Evolutionary conservation across 2,888 invertebrate species (phyloP), one percentile per base, ranked within the genome.

Genomic region (Cryptus viduatorius): DNA sequence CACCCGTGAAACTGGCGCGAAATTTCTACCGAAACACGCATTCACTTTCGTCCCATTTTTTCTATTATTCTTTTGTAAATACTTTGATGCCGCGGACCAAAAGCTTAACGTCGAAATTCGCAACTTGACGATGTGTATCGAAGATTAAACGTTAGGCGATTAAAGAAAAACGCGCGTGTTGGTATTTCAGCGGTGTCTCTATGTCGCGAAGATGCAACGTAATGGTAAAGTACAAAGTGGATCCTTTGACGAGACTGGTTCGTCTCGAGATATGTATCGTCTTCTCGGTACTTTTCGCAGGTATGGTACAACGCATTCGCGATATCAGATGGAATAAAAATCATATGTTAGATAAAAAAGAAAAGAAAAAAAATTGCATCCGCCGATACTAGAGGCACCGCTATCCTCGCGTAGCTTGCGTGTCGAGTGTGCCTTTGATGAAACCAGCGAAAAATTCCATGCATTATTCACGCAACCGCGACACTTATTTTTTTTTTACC

Each of bases 331-430:
- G 44, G 50, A n/a, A 37, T 61, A 61, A 75, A 75, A 68, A 75
- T 69, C 77, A n/a, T 42, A 72, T 82, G 72, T 72, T 46, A 56
- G 14, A 44, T 44, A 46, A 31, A 12, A 37, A 44, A 46, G 31
- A 12, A 37, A 16, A 50, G 69, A 46, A 44, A 12, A 24, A 44
- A 53, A 76, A 69, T 53, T 64, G 76, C 64, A 76, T 56, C 50
- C 64, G 46, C 8, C 31, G 24, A 14, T 71, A 37, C 2, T 12
- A 19, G 50, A 44, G n/a, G 46, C 29, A 31, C 44, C 19, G 14
- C 5, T 72, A 44, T 16, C 59, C 4, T 16, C 59, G 4, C 29
- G 29, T 29, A 42, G 37, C 16, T 44, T n/a, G 56, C 59, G 24
- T 14, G 50, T 12, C 50, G 19, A 2, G 19, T 4, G 16, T 16